phyloP scores from a whole-genome alignment of 2,797 vertebrate species.

The Acrossocheilus wenchowensis region DNA sequence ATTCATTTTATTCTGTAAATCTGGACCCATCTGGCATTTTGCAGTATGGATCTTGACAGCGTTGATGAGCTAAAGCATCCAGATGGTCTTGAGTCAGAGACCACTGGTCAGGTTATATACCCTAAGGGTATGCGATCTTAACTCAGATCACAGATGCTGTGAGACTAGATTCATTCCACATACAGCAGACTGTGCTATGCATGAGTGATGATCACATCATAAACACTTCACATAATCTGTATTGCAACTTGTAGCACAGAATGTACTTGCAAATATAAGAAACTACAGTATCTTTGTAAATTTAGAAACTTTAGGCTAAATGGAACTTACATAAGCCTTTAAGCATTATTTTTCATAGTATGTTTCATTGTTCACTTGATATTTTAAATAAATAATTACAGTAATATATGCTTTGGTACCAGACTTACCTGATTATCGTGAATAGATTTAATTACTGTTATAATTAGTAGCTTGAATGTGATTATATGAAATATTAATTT shows the following conservation, averaged over 20 bases:
- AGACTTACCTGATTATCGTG: background rate
- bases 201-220: conserved; percentile 35
- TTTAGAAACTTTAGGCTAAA: background rate
- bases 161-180: conserved; percentile 37
- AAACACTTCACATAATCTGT: conserved; percentile 6
- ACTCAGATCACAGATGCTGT: conserved; percentile 33
- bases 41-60: conserved; percentile 48
- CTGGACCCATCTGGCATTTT: conserved; percentile 61
- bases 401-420: background rate
- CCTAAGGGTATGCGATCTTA: conserved; percentile 24
- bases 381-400: background rate
- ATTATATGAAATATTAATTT: background rate
- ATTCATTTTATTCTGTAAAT: conserved; percentile 35
- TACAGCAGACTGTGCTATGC: conserved; percentile 20
- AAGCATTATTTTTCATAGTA: background rate
- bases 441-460: background rate
- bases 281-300: background rate
- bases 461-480: background rate
- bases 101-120: conserved; percentile 52
- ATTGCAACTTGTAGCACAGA: conserved; percentile 4
- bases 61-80: conserved; percentile 54
- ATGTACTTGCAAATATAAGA: background rate
- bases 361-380: background rate
- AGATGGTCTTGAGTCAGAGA: conserved; percentile 56
- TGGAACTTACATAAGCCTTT: background rate